Conservation (phyloP, 2,888 invertebrate species). For the Rotaria macrura region DNA sequence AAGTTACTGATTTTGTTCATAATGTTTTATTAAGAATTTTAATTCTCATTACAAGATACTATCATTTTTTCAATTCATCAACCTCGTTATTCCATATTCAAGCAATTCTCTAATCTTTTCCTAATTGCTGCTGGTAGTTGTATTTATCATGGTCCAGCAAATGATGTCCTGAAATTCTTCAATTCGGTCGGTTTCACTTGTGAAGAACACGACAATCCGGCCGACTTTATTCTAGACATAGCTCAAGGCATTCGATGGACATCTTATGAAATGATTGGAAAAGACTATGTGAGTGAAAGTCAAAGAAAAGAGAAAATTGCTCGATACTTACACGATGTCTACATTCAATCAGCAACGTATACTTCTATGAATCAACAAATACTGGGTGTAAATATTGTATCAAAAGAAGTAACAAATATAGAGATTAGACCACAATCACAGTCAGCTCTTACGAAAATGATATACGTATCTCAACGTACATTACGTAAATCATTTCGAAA, state of each 20-base stretch:
- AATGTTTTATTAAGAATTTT: neutral
- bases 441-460: neutral
- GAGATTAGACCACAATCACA: neutral
- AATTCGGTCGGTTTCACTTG: conserved; percentile 40
- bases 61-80: conserved; percentile 50
- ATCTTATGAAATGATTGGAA: neutral
- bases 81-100: conserved; percentile 38
- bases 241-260: neutral
- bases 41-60: conserved; percentile 36
- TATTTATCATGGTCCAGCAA: conserved; percentile 44
- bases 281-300: too few relatives aligned
- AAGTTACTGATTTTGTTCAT: neutral
- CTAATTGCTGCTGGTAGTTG: conserved; percentile 43
- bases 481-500: neutral
- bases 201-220: conserved; percentile 48
- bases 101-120: conserved; percentile 41
- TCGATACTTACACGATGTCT: neutral
- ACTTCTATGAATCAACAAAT: neutral
- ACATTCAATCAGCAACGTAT: neutral
- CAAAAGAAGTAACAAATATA: neutral
- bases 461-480: neutral
- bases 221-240: conserved; percentile 49
- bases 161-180: neutral
- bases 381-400: neutral
- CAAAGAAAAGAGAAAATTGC: too few relatives aligned